Conservation (phyloP, 2,113 vertebrate genomes). For the Prochilodus magdalenae region DNA sequence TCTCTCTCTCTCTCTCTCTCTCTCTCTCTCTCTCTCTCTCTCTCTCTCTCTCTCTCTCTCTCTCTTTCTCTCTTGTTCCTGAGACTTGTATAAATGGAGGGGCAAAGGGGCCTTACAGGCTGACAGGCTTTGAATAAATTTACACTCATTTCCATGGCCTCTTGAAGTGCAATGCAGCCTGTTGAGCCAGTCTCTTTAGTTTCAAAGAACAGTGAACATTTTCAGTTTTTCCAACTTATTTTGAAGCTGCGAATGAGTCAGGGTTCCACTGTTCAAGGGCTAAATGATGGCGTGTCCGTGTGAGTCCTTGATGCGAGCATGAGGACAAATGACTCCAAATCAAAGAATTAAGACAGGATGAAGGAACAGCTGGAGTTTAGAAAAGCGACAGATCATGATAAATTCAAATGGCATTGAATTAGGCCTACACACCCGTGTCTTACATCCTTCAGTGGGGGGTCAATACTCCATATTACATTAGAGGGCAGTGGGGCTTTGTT, state of each 20-base stretch:
- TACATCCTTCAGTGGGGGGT: background rate
- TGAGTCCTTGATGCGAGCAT: constrained; percentile 5
- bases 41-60: constrained; percentile 30
- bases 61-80: constrained; percentile 26
- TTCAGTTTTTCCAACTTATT: constrained; percentile 12
- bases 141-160: constrained; percentile 41
- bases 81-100: constrained; percentile 52
- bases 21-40: constrained; percentile 26
- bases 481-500: no score
- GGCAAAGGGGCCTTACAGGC: constrained; percentile 39
- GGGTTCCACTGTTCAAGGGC: background rate
- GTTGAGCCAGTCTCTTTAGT: constrained; percentile 41
- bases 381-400: background rate
- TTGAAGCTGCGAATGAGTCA: background rate
- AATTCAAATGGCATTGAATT: background rate
- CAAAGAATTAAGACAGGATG: background rate
- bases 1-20: constrained; percentile 14
- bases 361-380: background rate
- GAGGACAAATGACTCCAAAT: background rate
- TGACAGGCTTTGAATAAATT: constrained; percentile 56
- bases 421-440: background rate
- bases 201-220: constrained; percentile 31
- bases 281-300: background rate
- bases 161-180: constrained; percentile 51
- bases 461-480: no score